Conservation (phyloP, 2,113 vertebrate genomes). For the Pagrus major region DNA sequence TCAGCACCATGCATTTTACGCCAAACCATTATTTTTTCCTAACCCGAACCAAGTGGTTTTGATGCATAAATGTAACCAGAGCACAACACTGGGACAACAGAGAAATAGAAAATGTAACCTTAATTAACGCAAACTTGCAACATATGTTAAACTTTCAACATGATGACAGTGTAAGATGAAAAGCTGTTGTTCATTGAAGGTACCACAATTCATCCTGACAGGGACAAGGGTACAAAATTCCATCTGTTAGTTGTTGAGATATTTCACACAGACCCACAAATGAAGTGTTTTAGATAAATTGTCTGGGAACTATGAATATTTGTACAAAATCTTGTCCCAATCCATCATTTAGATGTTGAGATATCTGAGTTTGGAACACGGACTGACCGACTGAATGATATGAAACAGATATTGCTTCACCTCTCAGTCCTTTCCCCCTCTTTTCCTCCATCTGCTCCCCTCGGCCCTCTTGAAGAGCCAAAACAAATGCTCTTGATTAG, state of each 20-base stretch:
- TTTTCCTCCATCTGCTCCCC: constrained; percentile 5
- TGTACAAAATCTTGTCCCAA: background rate
- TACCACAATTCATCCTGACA: background rate
- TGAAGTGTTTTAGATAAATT: background rate
- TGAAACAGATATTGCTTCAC: background rate
- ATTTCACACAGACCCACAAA: background rate
- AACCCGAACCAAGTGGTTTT: too few species aligned
- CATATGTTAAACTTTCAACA: background rate
- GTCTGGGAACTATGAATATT: background rate
- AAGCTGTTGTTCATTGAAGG: background rate
- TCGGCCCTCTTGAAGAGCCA: constrained; percentile 5
- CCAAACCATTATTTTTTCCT: too few species aligned
- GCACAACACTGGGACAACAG: too few species aligned
- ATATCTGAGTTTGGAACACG: background rate
- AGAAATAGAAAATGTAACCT: too few species aligned
- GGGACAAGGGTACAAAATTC: background rate
- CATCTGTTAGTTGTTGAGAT: background rate
- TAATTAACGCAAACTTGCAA: too few species aligned
- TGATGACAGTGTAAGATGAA: background rate
- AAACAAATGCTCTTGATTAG: constrained; percentile 27
- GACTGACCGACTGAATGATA: background rate
- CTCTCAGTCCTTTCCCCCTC: background rate
- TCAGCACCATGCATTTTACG: too few species aligned
- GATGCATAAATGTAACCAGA: too few species aligned
- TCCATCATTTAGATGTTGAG: background rate